These are phyloP conservation scores for Pygoscelis adeliae DNA, from an alignment of 2,113 vertebrate genomes.

Conservation along the genomic window DNA sequence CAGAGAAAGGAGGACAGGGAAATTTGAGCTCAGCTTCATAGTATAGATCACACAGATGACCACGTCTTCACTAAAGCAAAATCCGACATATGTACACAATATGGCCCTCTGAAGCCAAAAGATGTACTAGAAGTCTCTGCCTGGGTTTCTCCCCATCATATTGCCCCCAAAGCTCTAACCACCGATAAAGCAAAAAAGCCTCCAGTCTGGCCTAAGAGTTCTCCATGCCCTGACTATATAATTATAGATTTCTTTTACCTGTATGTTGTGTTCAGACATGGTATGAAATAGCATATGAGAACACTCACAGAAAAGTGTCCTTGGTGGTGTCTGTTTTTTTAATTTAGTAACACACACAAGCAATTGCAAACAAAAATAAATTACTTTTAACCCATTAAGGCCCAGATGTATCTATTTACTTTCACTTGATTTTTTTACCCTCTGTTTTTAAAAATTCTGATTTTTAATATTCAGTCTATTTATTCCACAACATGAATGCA, in stretches of 20 bases:
- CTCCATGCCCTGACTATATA: neutral
- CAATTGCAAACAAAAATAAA: neutral
- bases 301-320: neutral
- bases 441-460: neutral
- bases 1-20: neutral
- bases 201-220: neutral
- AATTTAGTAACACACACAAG: neutral
- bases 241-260: neutral
- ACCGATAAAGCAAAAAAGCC: neutral
- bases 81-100: fast-evolving
- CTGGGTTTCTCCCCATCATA: neutral
- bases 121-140: neutral
- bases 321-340: neutral
- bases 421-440: neutral
- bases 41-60: neutral
- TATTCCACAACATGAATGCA: neutral
- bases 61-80: neutral
- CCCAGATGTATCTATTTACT: neutral
- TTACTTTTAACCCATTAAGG: neutral
- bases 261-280: neutral
- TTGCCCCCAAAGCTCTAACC: neutral
- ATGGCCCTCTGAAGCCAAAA: neutral
- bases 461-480: neutral
- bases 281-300: neutral
- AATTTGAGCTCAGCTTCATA: neutral